These are phyloP conservation scores for Morus bassanus DNA, from an alignment of 2,797 vertebrate species.

Conservation along the genomic window DNA sequence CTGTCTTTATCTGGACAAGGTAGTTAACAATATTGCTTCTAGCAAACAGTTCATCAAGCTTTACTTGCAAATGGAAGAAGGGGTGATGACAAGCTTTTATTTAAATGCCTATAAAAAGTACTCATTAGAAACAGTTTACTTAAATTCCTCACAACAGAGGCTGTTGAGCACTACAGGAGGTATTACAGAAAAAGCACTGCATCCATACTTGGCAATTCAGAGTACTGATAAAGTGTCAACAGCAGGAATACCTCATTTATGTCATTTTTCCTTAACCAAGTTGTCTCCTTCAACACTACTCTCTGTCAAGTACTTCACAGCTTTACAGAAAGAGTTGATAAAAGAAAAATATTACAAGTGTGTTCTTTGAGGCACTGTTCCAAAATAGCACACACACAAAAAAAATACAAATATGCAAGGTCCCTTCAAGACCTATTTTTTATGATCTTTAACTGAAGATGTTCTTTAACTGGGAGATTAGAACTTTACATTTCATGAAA, in stretches of 20 bases:
- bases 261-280: slow-evolving; percentile 13
- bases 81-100: not conserved
- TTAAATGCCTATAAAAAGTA: not conserved
- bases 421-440: not conserved
- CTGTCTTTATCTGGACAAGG: not conserved
- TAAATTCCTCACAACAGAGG: slow-evolving; percentile 2
- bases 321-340: not conserved
- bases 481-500: not conserved
- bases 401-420: rapidly evolving
- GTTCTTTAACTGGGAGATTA: not conserved
- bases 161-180: not conserved
- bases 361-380: not conserved
- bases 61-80: not conserved
- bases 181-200: not conserved
- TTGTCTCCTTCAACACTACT: not conserved
- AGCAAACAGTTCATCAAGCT: not conserved
- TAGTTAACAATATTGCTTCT: not conserved
- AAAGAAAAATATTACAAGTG: not conserved
- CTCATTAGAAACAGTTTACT: slow-evolving; percentile 27
- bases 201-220: not conserved
- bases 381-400: not conserved
- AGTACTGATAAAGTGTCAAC: not conserved
- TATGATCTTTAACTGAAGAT: not conserved
- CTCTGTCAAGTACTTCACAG: not conserved
- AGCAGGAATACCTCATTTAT: slow-evolving; percentile 20